Base-by-base conservation (phyloP, 2,888 invertebrate genomes). In the Drosophila melanosoma region DNA sequence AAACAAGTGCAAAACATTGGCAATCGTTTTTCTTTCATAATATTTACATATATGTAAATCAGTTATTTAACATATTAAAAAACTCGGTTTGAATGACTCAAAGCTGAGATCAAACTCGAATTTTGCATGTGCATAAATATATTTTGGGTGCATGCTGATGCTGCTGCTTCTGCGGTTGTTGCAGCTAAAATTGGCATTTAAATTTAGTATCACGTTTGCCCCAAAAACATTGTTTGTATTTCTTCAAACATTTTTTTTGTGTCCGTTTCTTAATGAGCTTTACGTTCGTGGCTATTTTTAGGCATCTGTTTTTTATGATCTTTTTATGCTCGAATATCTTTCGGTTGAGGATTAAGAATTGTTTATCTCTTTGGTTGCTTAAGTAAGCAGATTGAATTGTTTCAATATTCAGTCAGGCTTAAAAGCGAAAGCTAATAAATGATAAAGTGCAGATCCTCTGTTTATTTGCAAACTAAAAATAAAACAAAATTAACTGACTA, bases 161-260 rank as follows among this genome's bases (percentile, higher is more conserved):
- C 2, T 59, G 67, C 58, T 63, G 54, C n/a, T 38, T 17, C 3
- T 38, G 38, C 8, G 17, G 17, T 15, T 15, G 15, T 3, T 45
- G 48, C 49, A 49, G 15, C 42, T 48, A 42, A 69, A 81, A 81
- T 79, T 76, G 74, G 78, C 85, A 87, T 81, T 76, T 71, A 71
- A 63, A 83, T 82, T 77, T 67, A 77, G 75, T 65, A 83, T 85
- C 86, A 90, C 90, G 86, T 85, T 85, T 84, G 81, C 58, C 76
- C 79, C 64, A 68, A 80, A 83, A 84, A 83, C 70, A 64, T 74
- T 69, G 49, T 71, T 66, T 56, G 10, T 53, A 54, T 49, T 75
- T 48, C 20, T 52, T 32, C 11, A 20, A 20, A 0, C 2, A 12
- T 15, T 45, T 54, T 67, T 49, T 58, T 69, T 57, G 57, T 10